Evolutionary conservation across 2,888 invertebrate species (phyloP).

Genomic region (Mayetiola destructor): DNA sequence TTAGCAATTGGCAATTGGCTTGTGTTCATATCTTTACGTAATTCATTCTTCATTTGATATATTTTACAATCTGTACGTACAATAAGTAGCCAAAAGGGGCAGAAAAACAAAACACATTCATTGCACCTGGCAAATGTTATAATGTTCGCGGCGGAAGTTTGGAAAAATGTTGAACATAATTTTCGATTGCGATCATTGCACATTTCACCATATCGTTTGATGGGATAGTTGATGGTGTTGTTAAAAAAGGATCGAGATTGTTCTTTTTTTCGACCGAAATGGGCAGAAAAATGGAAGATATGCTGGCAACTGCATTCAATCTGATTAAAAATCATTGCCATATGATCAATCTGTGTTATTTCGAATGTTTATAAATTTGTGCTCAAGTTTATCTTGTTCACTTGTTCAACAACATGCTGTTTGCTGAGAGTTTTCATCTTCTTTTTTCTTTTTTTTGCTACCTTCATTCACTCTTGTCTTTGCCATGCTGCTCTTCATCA

Average conservation of each 20-base stretch:
- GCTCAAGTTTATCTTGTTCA: conserved; percentile 3
- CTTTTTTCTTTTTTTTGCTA: too few relatives aligned
- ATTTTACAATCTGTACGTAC: not conserved
- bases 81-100: not conserved
- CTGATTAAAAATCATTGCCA: too few relatives aligned
- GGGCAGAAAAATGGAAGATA: not conserved
- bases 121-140: not conserved
- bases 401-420: conserved; percentile 10
- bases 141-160: conserved; percentile 5
- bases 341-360: too few relatives aligned
- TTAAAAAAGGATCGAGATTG: not conserved
- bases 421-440: too few relatives aligned
- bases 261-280: not conserved
- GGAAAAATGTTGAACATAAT: conserved; percentile 5
- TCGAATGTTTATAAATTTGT: too few relatives aligned
- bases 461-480: too few relatives aligned
- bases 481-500: too few relatives aligned
- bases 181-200: conserved; percentile 7
- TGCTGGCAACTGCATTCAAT: not conserved
- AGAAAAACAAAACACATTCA: not conserved
- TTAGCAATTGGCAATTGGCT: too few relatives aligned
- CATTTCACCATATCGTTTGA: not conserved
- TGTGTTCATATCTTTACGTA: too few relatives aligned
- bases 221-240: not conserved
- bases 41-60: not conserved